Conservation (phyloP, 2,113 vertebrate genomes). For the Pelusios castaneus region DNA sequence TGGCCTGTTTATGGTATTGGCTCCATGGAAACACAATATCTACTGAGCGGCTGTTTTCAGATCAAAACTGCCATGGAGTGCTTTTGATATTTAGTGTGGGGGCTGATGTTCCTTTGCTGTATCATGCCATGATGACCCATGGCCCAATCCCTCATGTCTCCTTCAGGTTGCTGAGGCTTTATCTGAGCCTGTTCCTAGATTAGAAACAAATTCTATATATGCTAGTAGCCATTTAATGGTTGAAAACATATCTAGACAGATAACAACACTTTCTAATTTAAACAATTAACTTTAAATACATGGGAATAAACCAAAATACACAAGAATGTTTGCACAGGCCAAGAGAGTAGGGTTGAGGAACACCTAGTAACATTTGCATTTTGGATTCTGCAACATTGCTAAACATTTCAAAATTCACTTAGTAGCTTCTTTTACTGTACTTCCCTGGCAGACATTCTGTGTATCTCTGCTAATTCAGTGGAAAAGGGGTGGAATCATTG, state of each 20-base stretch:
- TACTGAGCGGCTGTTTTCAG: constrained; percentile 3
- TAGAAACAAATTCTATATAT: constrained; percentile 21
- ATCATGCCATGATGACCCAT: constrained; percentile 23
- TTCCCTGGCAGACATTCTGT: not conserved
- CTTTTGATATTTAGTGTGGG: constrained; percentile 19
- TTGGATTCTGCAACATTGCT: not conserved
- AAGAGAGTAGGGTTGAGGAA: not conserved
- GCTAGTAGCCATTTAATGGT: not conserved
- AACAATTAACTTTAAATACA: not conserved
- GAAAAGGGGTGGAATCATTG: not conserved
- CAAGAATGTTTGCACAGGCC: not conserved
- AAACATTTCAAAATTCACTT: not conserved
- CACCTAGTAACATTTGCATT: not conserved
- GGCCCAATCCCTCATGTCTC: not conserved
- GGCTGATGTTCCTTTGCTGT: not conserved
- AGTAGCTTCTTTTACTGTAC: not conserved
- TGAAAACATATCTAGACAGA: not conserved
- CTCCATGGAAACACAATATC: not conserved
- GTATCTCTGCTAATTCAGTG: not conserved
- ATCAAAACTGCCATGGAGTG: not conserved
- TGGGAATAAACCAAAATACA: not conserved
- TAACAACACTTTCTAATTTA: not conserved
- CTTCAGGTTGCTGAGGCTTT: not conserved
- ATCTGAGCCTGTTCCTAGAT: not conserved
- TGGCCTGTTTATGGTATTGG: accelerated